Evolutionary conservation across 2,888 invertebrate species (phyloP).

Genomic region (Rhyacophila evoluta): DNA sequence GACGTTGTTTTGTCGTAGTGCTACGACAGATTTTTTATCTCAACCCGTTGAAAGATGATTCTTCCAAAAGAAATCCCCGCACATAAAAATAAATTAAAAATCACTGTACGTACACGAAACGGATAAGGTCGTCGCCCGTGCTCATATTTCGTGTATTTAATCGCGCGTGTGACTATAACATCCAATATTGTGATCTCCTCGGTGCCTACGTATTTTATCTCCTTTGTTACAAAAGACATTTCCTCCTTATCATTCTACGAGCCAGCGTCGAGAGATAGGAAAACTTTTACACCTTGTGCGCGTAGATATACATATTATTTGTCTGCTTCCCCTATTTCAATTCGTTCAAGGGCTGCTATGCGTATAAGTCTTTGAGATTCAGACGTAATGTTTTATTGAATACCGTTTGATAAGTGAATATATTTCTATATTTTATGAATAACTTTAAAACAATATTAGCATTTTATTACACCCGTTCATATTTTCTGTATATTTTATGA

Average conservation of each 20-base stretch:
- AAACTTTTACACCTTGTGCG: constrained; percentile 3
- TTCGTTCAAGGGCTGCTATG: neutral
- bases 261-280: neutral
- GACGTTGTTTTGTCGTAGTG: too few species aligned
- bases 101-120: neutral
- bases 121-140: neutral
- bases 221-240: constrained; percentile 33
- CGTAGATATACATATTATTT: neutral
- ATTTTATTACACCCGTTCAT: too few species aligned
- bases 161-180: constrained; percentile 32
- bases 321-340: neutral
- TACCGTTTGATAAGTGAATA: neutral
- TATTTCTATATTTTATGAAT: neutral
- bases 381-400: neutral
- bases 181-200: constrained; percentile 36
- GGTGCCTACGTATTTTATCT: constrained; percentile 13
- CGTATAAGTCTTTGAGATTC: neutral
- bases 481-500: too few species aligned
- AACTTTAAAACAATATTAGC: too few species aligned
- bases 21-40: too few species aligned
- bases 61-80: neutral
- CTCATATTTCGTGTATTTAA: constrained; percentile 37
- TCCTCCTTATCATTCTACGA: constrained; percentile 20
- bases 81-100: constrained; percentile 3
- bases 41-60: neutral